Percentiles rank a stretch among this genome's conserved stretches.
phyloP scores from a whole-genome alignment of 2,113 vertebrate species.

The Rhinolophus ferrumequinum region DNA sequence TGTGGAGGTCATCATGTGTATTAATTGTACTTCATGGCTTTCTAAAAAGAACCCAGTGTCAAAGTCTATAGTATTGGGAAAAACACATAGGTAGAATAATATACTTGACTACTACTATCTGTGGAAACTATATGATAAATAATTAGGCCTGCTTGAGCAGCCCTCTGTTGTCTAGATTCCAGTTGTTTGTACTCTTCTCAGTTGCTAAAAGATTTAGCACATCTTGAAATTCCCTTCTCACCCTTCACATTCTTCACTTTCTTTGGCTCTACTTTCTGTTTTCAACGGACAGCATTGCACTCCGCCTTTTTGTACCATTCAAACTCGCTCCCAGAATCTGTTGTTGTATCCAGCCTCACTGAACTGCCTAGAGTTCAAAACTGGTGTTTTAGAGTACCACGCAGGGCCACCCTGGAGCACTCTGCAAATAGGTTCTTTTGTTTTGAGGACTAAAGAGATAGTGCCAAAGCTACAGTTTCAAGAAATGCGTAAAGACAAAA shows the following conservation, averaged over 20 bases:
- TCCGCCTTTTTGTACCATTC: constrained; percentile 38
- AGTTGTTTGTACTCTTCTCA: constrained; percentile 62
- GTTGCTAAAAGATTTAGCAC: constrained; percentile 48
- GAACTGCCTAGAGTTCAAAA: constrained; percentile 52
- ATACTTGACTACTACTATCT: constrained; percentile 18
- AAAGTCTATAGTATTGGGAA: constrained; percentile 34
- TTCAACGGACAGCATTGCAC: constrained; percentile 22
- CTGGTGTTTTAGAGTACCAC: constrained; percentile 50
- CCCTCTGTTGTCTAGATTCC: constrained; percentile 29
- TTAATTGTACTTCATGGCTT: constrained; percentile 47
- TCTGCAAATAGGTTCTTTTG: constrained; percentile 68
- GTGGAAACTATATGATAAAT: constrained; percentile 50
- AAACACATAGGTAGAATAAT: constrained; percentile 2
- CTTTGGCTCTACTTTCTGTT: constrained; percentile 60
- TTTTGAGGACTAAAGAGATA: constrained; percentile 68
- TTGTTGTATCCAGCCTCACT: constrained; percentile 58
- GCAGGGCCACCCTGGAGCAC: constrained; percentile 41
- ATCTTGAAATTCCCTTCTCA: constrained; percentile 64
- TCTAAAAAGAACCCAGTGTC: constrained; percentile 45
- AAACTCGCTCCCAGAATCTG: constrained; percentile 53
- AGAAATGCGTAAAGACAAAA: constrained; percentile 58
- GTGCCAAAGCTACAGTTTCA: constrained; percentile 41
- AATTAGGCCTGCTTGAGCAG: constrained; percentile 56
- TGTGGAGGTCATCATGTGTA: constrained; percentile 25
- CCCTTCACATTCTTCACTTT: constrained; percentile 52